Evolutionary conservation across 2,888 invertebrate genomes (phyloP).

Genomic region (Autographa gamma): DNA sequence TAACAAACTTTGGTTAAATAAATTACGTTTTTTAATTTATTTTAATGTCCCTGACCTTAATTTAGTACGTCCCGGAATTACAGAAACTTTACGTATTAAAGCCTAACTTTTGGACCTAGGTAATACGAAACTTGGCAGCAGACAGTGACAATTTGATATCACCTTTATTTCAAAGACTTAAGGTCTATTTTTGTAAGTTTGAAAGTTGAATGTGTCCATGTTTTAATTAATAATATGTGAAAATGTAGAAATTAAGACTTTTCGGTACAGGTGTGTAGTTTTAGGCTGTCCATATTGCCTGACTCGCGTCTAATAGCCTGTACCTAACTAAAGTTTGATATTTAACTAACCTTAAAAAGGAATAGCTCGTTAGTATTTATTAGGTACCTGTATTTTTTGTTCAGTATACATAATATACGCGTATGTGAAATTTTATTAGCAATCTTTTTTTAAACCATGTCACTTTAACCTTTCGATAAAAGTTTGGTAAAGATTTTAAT

Average conservation of each 20-base stretch:
- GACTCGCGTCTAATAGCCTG: too few species aligned
- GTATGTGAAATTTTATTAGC: too few species aligned
- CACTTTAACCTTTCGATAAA: too few species aligned
- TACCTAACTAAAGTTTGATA: too few species aligned
- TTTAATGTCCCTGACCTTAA: slow-evolving; percentile 29
- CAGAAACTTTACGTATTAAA: slow-evolving; percentile 39
- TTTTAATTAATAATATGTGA: not conserved
- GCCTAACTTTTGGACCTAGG: slow-evolving; percentile 32
- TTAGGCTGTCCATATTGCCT: too few species aligned
- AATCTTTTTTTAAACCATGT: too few species aligned
- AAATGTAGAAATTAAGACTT: not conserved
- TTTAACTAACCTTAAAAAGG: too few species aligned
- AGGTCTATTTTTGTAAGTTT: slow-evolving; percentile 29
- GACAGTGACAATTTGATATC: slow-evolving; percentile 24
- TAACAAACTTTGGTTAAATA: slow-evolving; percentile 17
- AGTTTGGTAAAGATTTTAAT: too few species aligned
- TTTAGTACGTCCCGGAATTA: slow-evolving; percentile 38
- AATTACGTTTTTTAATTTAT: slow-evolving; percentile 49
- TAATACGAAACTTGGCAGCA: not conserved
- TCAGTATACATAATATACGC: too few species aligned
- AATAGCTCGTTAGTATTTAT: too few species aligned
- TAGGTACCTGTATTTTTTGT: too few species aligned
- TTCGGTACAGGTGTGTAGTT: not conserved
- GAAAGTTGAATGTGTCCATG: not conserved
- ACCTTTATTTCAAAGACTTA: slow-evolving; percentile 22